Base-by-base conservation (phyloP, 2,797 vertebrate genomes). In the Cuculus canorus region DNA sequence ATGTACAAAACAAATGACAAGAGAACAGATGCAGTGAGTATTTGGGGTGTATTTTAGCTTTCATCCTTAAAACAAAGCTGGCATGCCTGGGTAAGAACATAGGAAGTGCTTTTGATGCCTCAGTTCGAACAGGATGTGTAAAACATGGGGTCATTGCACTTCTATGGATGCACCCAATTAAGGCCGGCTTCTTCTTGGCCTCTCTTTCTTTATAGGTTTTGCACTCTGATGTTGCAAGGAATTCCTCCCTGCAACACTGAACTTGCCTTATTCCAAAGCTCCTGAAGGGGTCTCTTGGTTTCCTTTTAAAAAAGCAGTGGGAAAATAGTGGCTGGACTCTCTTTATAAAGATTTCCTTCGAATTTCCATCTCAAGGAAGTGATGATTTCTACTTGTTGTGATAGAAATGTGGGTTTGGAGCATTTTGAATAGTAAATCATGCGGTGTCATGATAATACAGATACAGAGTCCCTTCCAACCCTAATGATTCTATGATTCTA, bases 81-180 rank as follows among this genome's bases (percentile, higher is more conserved):
- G 8, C 18, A 12, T 86, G n/a, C 35, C 25, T 75, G 45, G 12
- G 16, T 63, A 60, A 52, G 17, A 88, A 37, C 3, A 17, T 14
- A 22, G 7, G 41, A 14, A 80, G 7, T 52, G 12, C 28, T 77
- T 86, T 64, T 7, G 13, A 1, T 68, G 37, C 14, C 23, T n/a
- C 19, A 23, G 3, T 68, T 68, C 47, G 18, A 66, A 60, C 5
- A 53, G 54, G 77, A 53, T 1, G 1, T 77, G 11, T 53, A 48
- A 73, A 70, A 30, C 3, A 2, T 23, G 8, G 10, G 3, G 7
- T 61, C 13, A 5, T 78, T 86, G 32, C 24, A 24, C 10, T 24
- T 59, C 27, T 78, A 1, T 78, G 60, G 17, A 57, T 80, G 28
- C 24, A n/a, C 10, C 25, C 0, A 0, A 6, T 78, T 54, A 75